These are phyloP conservation scores for Leptinotarsa undecemlineata DNA, from an alignment of 1,140 invertebrate genomes.

Conservation along the genomic window DNA sequence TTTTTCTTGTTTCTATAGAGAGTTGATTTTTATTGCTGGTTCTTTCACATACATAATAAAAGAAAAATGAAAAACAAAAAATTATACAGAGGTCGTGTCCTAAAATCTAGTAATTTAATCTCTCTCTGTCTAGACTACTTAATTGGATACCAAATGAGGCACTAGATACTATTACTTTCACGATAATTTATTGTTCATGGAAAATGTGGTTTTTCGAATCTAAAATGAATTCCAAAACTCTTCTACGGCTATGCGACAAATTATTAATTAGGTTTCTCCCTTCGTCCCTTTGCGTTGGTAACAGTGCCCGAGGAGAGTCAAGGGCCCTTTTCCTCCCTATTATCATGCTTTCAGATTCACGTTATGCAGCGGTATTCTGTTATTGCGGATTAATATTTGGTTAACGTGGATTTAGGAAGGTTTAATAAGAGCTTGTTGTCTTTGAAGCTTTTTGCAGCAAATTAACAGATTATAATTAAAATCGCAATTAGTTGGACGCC, in stretches of 20 bases:
- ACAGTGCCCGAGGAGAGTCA: conserved; percentile 32
- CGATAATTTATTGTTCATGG: no score
- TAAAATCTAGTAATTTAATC: no score
- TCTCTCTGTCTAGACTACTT: no score
- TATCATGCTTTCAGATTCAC: conserved; percentile 36
- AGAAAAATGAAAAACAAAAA: no score
- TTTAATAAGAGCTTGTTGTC: conserved; percentile 19
- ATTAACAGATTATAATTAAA: not conserved
- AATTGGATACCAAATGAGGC: no score
- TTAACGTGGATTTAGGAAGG: conserved; percentile 20
- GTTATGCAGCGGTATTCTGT: conserved; percentile 35
- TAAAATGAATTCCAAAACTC: not conserved
- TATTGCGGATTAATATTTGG: conserved; percentile 39
- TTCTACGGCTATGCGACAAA: conserved; percentile 33
- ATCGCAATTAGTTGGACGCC: not conserved
- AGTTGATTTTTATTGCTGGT: no score
- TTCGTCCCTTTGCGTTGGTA: conserved; percentile 36
- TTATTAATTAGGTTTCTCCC: conserved; percentile 44
- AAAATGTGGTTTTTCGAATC: no score
- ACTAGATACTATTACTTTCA: no score
- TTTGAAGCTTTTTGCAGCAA: conserved; percentile 14
- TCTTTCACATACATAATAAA: no score
- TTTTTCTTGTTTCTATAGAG: no score
- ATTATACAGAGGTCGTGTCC: no score
- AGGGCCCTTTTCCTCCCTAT: conserved; percentile 38